Evolutionary conservation across 2,888 invertebrate genomes (phyloP).

Genomic region (Nomada fabriciana): DNA sequence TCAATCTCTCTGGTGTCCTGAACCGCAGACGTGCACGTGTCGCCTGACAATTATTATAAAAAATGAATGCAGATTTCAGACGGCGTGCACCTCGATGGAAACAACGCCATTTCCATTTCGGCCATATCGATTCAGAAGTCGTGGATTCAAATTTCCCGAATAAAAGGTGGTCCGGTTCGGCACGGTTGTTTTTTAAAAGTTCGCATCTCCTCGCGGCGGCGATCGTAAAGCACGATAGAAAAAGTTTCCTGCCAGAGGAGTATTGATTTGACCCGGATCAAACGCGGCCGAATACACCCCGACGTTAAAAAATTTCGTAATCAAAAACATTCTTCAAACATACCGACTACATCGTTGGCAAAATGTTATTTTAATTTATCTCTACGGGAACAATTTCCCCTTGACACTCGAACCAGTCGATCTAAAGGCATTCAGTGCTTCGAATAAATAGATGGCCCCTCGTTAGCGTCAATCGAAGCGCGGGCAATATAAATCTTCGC

Average conservation of each 20-base stretch:
- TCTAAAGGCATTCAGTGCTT: too few relatives aligned
- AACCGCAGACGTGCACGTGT: slow-evolving; percentile 8
- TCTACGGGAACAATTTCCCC: too few relatives aligned
- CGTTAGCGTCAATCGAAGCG: neutral
- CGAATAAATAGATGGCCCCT: too few relatives aligned
- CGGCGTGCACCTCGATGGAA: neutral
- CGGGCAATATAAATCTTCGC: too few relatives aligned
- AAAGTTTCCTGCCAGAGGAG: slow-evolving; percentile 11
- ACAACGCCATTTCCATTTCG: neutral
- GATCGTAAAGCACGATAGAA: slow-evolving; percentile 28
- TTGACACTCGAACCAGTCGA: too few relatives aligned
- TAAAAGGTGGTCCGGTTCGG: neutral
- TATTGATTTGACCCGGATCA: neutral
- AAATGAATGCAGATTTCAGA: slow-evolving; percentile 68
- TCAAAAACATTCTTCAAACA: too few relatives aligned
- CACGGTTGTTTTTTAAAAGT: slow-evolving; percentile 32
- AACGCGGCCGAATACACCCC: neutral
- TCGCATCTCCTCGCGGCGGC: slow-evolving; percentile 5
- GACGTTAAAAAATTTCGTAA: too few relatives aligned
- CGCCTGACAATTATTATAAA: slow-evolving; percentile 68
- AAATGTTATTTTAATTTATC: too few relatives aligned
- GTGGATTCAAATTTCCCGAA: slow-evolving; percentile 9
- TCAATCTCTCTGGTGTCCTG: slow-evolving; percentile 62
- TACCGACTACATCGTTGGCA: too few relatives aligned
- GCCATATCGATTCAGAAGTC: slow-evolving; percentile 19